phyloP scores from a whole-genome alignment of 2,113 vertebrate species.

The Podilymbus podiceps region DNA sequence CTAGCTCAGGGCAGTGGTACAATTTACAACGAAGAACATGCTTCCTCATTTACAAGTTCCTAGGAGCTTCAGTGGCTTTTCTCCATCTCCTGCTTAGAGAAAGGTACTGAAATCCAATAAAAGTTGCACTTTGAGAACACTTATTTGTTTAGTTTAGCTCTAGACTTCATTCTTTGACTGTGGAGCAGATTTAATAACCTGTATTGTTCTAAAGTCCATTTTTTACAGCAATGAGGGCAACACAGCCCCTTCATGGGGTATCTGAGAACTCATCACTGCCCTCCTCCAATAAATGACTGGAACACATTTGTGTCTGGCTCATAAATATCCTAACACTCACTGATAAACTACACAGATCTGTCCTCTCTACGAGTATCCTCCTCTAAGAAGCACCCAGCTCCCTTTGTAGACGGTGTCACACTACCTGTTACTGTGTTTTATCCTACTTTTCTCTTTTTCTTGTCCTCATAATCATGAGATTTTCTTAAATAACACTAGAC shows the following conservation, averaged over 20 bases:
- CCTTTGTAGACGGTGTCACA: background rate
- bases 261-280: background rate
- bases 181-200: background rate
- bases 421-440: background rate
- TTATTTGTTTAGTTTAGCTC: background rate
- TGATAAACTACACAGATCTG: background rate
- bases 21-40: background rate
- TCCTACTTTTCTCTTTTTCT: background rate
- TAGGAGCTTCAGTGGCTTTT: background rate
- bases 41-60: background rate
- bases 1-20: background rate
- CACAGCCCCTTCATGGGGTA: background rate
- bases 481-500: background rate
- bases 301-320: background rate
- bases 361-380: background rate
- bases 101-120: background rate
- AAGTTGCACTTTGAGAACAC: background rate
- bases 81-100: background rate
- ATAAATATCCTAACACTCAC: background rate
- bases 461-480: background rate
- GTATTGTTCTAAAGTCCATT: background rate
- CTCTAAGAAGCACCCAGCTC: background rate
- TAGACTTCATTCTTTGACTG: background rate
- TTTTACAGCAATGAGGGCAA: background rate
- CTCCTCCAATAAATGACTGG: accelerated